Base-by-base conservation (phyloP, 2,888 invertebrate genomes). In the Zootermopsis nevadensis region DNA sequence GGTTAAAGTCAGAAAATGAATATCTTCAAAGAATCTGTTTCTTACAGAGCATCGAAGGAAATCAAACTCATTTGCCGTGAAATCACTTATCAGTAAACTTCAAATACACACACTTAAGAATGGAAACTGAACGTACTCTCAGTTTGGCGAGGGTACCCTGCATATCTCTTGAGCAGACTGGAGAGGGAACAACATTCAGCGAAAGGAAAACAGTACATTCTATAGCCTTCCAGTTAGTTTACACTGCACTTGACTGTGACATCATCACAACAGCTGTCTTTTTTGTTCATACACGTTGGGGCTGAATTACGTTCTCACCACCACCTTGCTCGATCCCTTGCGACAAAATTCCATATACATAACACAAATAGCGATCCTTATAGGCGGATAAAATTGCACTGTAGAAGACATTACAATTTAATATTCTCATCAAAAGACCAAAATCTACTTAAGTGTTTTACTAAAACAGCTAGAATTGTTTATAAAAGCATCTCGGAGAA, bases 201-300 rank as follows among this genome's bases (percentile, higher is more conserved):
- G n/a, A 60, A 60, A 60, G 60, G 60, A 27, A 60, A 60, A 60
- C 60, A 60, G 60, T 60, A 60, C 60, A 60, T 60, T 60, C 60
- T 60, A 60, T n/a, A 60, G 60, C 60, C 60, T 60, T 60, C 60
- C 60, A 27, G 60, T 60, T 60, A 2, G 27, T 27, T n/a, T 48
- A 48, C 48, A 48, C 48, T 48, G 48, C 48, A 12, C 3, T 48
- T 48, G 19, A 48, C 1, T 48, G 19, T 15, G 48, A 1, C 3
- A 19, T 19, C 19, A 19, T 3, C 3, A 48, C 48, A 48, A 15
- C 15, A 19, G 3, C 15, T 48, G 8, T 48, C 48, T 48, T 48
- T 3, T 12, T 8, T 42, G 10, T 42, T 42, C 15, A 15, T 42
- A 2, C 38, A 42, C 10, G 8, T 42, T 15, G 38, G 38, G 12